A percentile compares a stretch with the other conserved stretches of the same genome.
These are phyloP conservation scores for Tetropium fuscum DNA, from an alignment of 2,888 invertebrate genomes.

Conservation along the genomic window DNA sequence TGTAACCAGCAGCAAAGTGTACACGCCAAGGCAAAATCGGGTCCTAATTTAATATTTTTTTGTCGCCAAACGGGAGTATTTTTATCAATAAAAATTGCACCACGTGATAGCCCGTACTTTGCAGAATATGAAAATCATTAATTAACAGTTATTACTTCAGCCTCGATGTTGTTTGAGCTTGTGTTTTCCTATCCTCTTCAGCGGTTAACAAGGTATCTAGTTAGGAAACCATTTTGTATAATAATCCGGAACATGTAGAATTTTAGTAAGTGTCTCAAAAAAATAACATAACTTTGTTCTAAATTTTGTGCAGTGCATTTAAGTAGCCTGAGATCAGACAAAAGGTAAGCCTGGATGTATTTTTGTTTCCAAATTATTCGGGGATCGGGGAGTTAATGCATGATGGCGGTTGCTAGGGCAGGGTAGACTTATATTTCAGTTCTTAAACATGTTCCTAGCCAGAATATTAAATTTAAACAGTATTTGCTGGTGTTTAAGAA, in stretches of 20 bases:
- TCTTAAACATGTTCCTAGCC: neutral
- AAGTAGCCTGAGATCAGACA: conserved; percentile 34
- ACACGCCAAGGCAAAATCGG: conserved; percentile 56
- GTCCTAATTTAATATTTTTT: conserved; percentile 51
- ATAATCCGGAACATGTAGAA: conserved; percentile 60
- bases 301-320: conserved; percentile 44
- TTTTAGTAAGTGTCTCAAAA: conserved; percentile 45
- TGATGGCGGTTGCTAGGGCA: conserved; percentile 50
- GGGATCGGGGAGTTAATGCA: conserved; percentile 33
- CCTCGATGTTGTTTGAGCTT: conserved; percentile 53
- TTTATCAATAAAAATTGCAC: conserved; percentile 34
- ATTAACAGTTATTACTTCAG: conserved; percentile 45
- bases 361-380: conserved; percentile 36
- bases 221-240: conserved; percentile 66
- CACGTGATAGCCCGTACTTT: conserved; percentile 44
- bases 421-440: conserved; percentile 37
- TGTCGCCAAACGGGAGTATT: conserved; percentile 45
- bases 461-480: conserved; percentile 1
- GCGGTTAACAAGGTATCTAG: conserved; percentile 56
- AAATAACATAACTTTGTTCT: conserved; percentile 36
- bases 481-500: neutral
- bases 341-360: conserved; percentile 46
- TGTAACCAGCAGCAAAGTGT: conserved; percentile 61
- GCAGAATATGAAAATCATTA: conserved; percentile 44
- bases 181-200: conserved; percentile 56